Percentiles rank a stretch among this genome's conserved stretches.
Conservation (phyloP, 2,113 vertebrate species). For the Ptilonorhynchus violaceus region DNA sequence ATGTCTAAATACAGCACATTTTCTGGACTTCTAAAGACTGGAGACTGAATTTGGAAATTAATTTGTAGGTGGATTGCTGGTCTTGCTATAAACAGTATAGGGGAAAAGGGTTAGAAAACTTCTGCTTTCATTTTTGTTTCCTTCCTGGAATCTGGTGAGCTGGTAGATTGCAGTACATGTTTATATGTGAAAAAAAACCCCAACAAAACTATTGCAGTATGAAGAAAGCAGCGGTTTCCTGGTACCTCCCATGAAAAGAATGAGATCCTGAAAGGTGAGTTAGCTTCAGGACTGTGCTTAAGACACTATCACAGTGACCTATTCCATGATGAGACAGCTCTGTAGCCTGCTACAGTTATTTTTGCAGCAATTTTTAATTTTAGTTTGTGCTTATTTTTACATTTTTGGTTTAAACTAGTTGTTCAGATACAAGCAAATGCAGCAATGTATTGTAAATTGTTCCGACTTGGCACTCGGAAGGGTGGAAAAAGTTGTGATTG, state of each 20-base stretch:
- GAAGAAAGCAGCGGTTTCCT: background rate
- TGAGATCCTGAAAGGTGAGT: background rate
- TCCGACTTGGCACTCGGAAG: background rate
- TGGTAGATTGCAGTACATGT: background rate
- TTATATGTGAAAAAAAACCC: background rate
- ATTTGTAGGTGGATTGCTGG: background rate
- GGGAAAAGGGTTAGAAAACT: background rate
- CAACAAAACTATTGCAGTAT: background rate
- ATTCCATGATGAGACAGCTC: background rate
- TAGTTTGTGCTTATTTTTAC: background rate
- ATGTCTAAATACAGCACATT: background rate
- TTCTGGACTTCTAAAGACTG: background rate
- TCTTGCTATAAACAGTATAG: background rate
- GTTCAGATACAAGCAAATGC: background rate
- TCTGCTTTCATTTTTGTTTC: background rate
- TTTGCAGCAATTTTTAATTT: background rate
- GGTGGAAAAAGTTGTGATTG: background rate
- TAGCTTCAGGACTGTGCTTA: background rate
- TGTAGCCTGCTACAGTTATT: background rate
- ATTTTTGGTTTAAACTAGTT: background rate
- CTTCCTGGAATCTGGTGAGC: background rate
- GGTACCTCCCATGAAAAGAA: background rate
- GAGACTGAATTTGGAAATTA: background rate
- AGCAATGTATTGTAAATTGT: background rate
- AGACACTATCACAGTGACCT: background rate